Evolutionary conservation across 2,797 vertebrate genomes (phyloP).

Genomic region (Dipus sagitta): DNA sequence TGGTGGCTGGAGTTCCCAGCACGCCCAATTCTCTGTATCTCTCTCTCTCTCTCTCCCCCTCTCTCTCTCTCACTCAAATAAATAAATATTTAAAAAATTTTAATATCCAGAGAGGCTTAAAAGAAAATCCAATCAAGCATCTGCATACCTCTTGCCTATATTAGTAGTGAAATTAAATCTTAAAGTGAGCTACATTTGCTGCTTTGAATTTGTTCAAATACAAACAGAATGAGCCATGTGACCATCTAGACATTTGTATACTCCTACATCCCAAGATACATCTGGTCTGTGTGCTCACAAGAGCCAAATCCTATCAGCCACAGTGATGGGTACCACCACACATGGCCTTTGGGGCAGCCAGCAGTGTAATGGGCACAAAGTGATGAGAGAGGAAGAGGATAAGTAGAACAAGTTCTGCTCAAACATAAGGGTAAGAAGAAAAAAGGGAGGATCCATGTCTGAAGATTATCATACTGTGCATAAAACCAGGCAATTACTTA

Average conservation of each 20-base stretch:
- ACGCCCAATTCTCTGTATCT: too few relatives aligned
- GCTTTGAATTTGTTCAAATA: background rate
- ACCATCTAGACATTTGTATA: background rate
- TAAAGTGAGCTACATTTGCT: background rate
- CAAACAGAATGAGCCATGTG: background rate
- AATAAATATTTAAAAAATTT: background rate
- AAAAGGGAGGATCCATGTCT: background rate
- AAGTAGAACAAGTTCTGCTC: background rate
- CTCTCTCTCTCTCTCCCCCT: too few relatives aligned
- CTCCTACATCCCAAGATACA: background rate
- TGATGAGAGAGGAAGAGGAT: background rate
- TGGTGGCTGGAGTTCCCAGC: too few relatives aligned
- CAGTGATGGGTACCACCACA: background rate
- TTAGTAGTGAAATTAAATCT: background rate
- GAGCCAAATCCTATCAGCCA: background rate
- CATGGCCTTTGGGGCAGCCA: background rate
- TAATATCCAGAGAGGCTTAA: background rate
- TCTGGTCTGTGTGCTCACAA: background rate
- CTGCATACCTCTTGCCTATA: background rate
- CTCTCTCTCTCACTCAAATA: too few relatives aligned
- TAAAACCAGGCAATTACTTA: background rate
- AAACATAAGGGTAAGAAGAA: background rate
- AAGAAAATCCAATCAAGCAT: slow-evolving; percentile 13
- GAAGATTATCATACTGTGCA: background rate
- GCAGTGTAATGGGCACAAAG: background rate